These are phyloP conservation scores for Pyrocoelia pectoralis DNA, from an alignment of 2,888 invertebrate species.

Conservation along the genomic window DNA sequence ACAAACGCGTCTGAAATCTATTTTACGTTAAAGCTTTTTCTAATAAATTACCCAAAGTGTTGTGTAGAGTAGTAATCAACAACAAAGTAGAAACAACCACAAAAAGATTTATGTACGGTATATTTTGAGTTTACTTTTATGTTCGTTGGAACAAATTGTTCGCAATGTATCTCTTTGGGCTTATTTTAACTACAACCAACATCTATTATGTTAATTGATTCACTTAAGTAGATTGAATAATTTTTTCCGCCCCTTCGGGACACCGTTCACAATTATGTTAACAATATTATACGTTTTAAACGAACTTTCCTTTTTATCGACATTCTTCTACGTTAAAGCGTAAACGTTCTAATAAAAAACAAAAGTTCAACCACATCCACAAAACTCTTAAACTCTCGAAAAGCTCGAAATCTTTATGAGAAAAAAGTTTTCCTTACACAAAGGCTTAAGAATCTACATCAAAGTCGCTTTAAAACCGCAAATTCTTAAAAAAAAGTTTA, in stretches of 20 bases:
- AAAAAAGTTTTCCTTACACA: conserved; percentile 14
- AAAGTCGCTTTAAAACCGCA: conserved; percentile 12
- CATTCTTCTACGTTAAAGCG: conserved; percentile 17
- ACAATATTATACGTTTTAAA: not conserved
- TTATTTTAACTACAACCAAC: not conserved
- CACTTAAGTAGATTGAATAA: not conserved
- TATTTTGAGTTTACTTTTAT: conserved; percentile 15
- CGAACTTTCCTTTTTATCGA: conserved; percentile 7
- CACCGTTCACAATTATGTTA: no score
- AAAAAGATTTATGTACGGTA: conserved; percentile 12
- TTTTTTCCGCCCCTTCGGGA: not conserved
- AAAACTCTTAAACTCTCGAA: conserved; percentile 13
- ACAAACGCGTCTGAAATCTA: not conserved
- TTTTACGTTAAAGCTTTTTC: conserved; percentile 9
- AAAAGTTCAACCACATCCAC: conserved; percentile 25
- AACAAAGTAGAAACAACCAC: conserved; percentile 15
- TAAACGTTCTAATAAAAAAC: conserved; percentile 27
- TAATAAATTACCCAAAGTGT: conserved; percentile 9
- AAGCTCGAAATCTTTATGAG: conserved; percentile 22
- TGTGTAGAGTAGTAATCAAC: conserved; percentile 9
- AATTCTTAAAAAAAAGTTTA: not conserved
- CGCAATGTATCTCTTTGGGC: conserved; percentile 3
- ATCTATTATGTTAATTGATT: conserved; percentile 3
- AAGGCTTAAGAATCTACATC: conserved; percentile 12
- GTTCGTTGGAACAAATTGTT: conserved; percentile 17